Evolutionary conservation across 2,797 vertebrate species (phyloP), one percentile per base, ranked within the genome.

Genomic region (Urocyon cinereoargenteus): DNA sequence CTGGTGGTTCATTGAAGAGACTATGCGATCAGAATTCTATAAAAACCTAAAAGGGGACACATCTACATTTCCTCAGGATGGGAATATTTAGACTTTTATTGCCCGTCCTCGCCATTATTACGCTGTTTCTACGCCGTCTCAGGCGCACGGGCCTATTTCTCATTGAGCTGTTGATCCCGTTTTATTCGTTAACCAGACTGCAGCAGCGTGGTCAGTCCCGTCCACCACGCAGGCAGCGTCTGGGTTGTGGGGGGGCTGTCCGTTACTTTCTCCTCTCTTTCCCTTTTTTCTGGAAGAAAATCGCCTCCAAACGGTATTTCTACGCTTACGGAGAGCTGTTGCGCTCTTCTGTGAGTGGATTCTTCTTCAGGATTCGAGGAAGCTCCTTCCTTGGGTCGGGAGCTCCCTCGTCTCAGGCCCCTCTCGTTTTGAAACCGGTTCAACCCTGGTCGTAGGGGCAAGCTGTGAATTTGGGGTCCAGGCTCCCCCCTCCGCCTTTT

Each of bases 141-240:
- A 72, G 62, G 82, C 28, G 66, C 68, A 49, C 66, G 34, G 86
- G 16, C 49, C 36, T 96, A 68, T 96, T 96, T 90, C 88, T 94
- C 62, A 49, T 62, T 94, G 84, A 84, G 55, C 64, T 91, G 77
- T 94, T 97, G 72, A 93, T 94, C 72, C 75, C 73, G 79, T 96
- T 94, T 96, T 87, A 94, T 88, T 95, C 90, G 1, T 96, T 97
- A 97, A 96, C 45, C 84, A 19, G 77, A n/a, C 68, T 85, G 36
- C 93, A 75, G 45, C 68, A 57, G 57, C 51, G 34, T 59, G 66
- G 36, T 82, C 72, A 68, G 59, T 95, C 79, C 93, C 78, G 34
- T 79, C 57, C n/a, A 7, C 45, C 91, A 72, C 77, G 36, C 70
- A 86, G 40, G 87, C 19, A 61, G 45, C 82, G 75, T 90, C 31